Evolutionary conservation across 2,113 vertebrate species (phyloP), one percentile per base, ranked within the genome.

Genomic region (Tretioscincus oriximinensis): DNA sequence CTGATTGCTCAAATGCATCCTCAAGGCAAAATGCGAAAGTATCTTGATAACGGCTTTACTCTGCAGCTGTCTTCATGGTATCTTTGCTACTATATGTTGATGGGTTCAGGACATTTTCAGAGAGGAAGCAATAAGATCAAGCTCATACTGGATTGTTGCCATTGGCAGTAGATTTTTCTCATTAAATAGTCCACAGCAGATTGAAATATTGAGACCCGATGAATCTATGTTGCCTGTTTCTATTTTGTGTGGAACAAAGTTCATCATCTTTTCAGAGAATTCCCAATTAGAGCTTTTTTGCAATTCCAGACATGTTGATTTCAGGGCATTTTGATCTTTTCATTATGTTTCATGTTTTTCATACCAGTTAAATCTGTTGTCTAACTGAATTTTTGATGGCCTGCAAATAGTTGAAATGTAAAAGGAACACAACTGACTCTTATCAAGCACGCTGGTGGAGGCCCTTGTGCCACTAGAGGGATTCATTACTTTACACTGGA

Each of bases 271-370:
- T 85, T 82, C 85, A 82, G 76, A 78, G 65, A 82, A 83, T 83
- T 60, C 76, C 73, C 84, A 83, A 82, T 73, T 63, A 73, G 84
- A 86, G 66, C 73, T 82, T 86, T 88, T 84, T 81, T 88, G 86
- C 81, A 90, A 85, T 83, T 90, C 84, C 85, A 81, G 80, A 49
- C 68, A 54, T 86, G 72, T 81, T 45, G 78, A 66, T 91, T 91
- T 89, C 77, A 73, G 80, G 76, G 28, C 63, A 41, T 79, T 35
- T 72, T 82, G 81, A 74, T 87, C 77, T 85, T 80, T 85, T 83
- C 58, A 26, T 72, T 87, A 74, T 63, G 66, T n/a, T 65, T 88
- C 65, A 73, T 69, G 26, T 74, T 31, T 77, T 68, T 21, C 63
- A 28, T 68, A n/a, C 26, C 7, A 26, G 41, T 22, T 82, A 81